Evolutionary conservation across 2,888 invertebrate genomes (phyloP).

Genomic region (Tridacna gigas): DNA sequence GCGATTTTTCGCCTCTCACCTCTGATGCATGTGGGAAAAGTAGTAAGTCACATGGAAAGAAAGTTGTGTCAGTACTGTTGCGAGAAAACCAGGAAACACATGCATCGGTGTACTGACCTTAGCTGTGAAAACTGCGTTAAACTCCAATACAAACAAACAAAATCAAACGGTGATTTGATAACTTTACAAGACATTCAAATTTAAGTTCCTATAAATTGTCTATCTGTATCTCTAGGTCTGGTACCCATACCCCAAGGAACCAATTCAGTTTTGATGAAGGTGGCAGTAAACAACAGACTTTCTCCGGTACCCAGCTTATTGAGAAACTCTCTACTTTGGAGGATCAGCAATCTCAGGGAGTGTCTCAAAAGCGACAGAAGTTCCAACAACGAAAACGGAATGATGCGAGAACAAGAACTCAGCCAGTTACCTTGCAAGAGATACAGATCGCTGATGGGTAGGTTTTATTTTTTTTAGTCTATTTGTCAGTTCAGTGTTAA

Average conservation of each 20-base stretch:
- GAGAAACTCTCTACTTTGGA: slow-evolving; percentile 75
- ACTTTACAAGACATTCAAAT: no score
- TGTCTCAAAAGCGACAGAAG: slow-evolving; percentile 69
- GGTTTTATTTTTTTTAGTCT: slow-evolving; percentile 18
- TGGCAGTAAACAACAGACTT: slow-evolving; percentile 34
- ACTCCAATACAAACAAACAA: no score
- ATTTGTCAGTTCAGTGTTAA: no score
- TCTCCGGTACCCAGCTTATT: slow-evolving; percentile 77
- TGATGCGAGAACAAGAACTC: slow-evolving; percentile 81
- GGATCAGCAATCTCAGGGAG: slow-evolving; percentile 60
- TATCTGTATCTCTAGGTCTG: slow-evolving; percentile 61
- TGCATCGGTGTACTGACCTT: no score
- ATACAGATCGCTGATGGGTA: slow-evolving; percentile 80
- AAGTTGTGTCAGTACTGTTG: no score
- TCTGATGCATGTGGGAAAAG: no score
- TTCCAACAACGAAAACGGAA: slow-evolving; percentile 88
- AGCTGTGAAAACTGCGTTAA: no score
- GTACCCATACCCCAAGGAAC: slow-evolving; percentile 66
- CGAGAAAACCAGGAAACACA: no score
- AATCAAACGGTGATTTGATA: no score
- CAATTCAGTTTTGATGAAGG: slow-evolving; percentile 68
- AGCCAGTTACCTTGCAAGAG: slow-evolving; percentile 80
- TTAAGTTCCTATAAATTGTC: background rate
- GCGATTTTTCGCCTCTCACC: no score
- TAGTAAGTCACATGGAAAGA: no score